These are phyloP conservation scores for Hartigia nigra DNA, from an alignment of 2,888 invertebrate species.

Conservation along the genomic window DNA sequence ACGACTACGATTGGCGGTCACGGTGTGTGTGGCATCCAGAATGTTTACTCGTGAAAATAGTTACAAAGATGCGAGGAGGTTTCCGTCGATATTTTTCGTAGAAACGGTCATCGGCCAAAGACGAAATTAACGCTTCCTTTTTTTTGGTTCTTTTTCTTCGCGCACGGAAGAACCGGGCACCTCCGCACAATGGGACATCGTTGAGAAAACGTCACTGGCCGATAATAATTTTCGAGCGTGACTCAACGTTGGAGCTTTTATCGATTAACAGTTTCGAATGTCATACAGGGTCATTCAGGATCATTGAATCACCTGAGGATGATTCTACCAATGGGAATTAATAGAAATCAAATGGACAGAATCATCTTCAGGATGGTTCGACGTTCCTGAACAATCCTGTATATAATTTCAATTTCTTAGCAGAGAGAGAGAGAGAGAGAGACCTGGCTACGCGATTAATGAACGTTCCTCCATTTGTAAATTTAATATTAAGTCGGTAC, in stretches of 20 bases:
- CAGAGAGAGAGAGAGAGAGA: too few relatives aligned
- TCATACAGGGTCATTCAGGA: too few relatives aligned
- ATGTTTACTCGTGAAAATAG: not conserved
- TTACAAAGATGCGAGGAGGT: not conserved
- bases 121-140: not conserved
- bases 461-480: not conserved
- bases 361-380: too few relatives aligned
- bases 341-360: too few relatives aligned
- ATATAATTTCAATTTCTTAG: conserved; percentile 47
- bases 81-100: not conserved
- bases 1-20: not conserved
- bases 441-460: not conserved
- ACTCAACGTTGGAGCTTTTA: conserved; percentile 31
- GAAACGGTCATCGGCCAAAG: not conserved
- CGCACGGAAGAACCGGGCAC: too few relatives aligned
- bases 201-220: not conserved
- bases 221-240: not conserved
- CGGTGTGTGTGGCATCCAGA: not conserved
- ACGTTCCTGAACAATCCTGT: too few relatives aligned
- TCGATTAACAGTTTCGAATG: conserved; percentile 54
- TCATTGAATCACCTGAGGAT: too few relatives aligned
- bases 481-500: not conserved
- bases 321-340: too few relatives aligned
- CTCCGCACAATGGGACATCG: not conserved
- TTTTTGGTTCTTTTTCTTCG: too few relatives aligned